Evolutionary conservation across 1,140 invertebrate genomes (phyloP), one percentile per base, ranked within the genome.

Genomic region (Telenomus remus): DNA sequence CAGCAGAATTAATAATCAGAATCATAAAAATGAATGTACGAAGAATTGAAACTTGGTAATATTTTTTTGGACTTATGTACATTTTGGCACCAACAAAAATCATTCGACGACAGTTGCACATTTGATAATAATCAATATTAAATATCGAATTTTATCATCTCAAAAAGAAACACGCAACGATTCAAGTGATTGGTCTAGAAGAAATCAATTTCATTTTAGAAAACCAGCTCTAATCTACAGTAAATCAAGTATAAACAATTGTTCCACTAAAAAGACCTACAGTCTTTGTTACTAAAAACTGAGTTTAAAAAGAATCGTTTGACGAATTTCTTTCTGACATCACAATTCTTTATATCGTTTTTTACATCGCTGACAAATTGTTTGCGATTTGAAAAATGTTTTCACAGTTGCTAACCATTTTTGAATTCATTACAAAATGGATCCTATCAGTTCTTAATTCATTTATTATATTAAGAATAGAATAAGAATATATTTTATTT

Each of bases 401-500:
- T 61, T 61, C 61, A 56, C 46, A 61, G 44, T 71, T 33, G 16
- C 43, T 59, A 59, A 15, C 10, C 33, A 50, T 61, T 37, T 10
- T 57, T 9, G 35, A 46, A 68, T 39, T 54, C 35, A 61, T 68
- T 68, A 63, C 55, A 63, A 68, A 73, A 53, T 53, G 37, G 16
- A 47, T 27, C n/a, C 39, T 64, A 57, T 53, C 44, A 37, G 39
- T 68, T 68, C 42, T 51, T 42, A 64, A 51, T 57, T 51, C n/a
- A 13, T 68, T 57, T 51, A 16, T 68, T 49, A 15, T 71, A 44
- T 55, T 71, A 63, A 71, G 51, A 71, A 63, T 71, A 71, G 19
- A 54, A 15, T 66, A 68, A 68, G 57, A 61, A 63, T 63, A 63
- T 71, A 56, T 49, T 64, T 61, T 61, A 43, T 70, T 53, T 69